Evolutionary conservation across 2,797 vertebrate species (phyloP), one percentile per base, ranked within the genome.

Genomic region (Novumbra hubbsi): DNA sequence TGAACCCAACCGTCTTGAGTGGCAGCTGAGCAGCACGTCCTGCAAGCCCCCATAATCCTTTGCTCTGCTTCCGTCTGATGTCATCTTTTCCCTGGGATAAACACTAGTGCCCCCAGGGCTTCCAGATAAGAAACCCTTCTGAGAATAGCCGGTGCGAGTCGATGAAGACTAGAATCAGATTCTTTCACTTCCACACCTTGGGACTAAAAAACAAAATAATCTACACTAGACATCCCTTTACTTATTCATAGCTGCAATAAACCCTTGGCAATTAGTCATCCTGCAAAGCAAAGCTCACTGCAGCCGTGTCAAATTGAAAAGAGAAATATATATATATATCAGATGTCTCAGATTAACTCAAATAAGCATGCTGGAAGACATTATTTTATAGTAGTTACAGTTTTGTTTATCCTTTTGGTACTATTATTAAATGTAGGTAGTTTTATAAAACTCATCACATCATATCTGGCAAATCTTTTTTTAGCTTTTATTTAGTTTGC

Each of bases 1-100:
- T 71, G 3, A 41, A 55, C 71, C 45, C 38, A 6, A n/a, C 78
- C 74, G 73, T 80, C 80, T 73, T 84, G 81, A 82, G 82, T 80
- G 70, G 80, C 81, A 83, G 85, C 24, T 11, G 80, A 86, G 84
- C n/a, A 81, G 86, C 85, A 82, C 79, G 84, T 84, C 79, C 72
- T 80, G 76, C 82, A 85, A 87, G 77, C 77, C 78, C 83, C 85
- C 85, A 85, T 91, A 89, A 91, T 91, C 87, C 87, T 73, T 83
- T 73, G 76, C 83, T 82, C 81, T 83, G 80, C 79, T 82, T 80
- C 81, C 73, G 82, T 90, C 90, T 90, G 88, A 90, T 90, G 87
- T 83, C 83, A 88, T 89, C 82, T 88, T 87, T 48, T 87, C 83
- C 75, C 4, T 2, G 75, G 87, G 89, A 91, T 90, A 88, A 91